Evolutionary conservation across 1,140 invertebrate genomes (phyloP), one percentile per base, ranked within the genome.

Genomic region (Drosophila truncata): DNA sequence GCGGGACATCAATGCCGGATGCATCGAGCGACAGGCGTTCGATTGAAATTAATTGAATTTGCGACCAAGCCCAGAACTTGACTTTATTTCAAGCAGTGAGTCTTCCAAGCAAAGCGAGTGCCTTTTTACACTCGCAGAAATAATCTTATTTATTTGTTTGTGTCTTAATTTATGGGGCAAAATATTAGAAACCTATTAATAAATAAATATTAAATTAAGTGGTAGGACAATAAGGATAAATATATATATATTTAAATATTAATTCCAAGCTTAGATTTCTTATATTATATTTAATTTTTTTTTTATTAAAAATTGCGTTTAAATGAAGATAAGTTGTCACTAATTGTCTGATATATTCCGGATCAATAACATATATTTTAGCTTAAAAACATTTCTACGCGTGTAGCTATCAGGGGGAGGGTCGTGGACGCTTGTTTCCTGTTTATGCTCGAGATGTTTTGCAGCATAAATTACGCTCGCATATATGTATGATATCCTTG

Each of bases 1-100:
- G 66, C 74, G 54, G 72, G 49, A 58, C 61, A 82, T 88, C 85
- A 58, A 88, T 90, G 78, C 81, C 85, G 86, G 85, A 90, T 85
- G 75, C 64, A 46, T 66, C 58, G 75, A 91, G 81, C 91, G 91
- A 92, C 91, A 92, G 91, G 91, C 91, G 91, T 92, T 92, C 91
- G 91, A 92, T 92, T 92, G 91, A 92, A 91, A 92, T 92, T 92
- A 92, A 92, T 92, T 92, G 91, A 92, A 92, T 92, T 92, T 92
- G 75, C 69, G 75, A 72, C 70, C 76, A 64, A 61, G 57, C 58
- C 73, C 46, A 37, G 59, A 78, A 82, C 80, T 78, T 82, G 79
- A 73, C 78, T 81, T 77, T 44, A 54, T 35, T 54, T 74, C 37
- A 64, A 63, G 66, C 50, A 54, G 60, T 9, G 44, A 41, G 16